Evolutionary conservation across 2,113 vertebrate species (phyloP), one percentile per base, ranked within the genome.

Genomic region (Barnardius zonarius): DNA sequence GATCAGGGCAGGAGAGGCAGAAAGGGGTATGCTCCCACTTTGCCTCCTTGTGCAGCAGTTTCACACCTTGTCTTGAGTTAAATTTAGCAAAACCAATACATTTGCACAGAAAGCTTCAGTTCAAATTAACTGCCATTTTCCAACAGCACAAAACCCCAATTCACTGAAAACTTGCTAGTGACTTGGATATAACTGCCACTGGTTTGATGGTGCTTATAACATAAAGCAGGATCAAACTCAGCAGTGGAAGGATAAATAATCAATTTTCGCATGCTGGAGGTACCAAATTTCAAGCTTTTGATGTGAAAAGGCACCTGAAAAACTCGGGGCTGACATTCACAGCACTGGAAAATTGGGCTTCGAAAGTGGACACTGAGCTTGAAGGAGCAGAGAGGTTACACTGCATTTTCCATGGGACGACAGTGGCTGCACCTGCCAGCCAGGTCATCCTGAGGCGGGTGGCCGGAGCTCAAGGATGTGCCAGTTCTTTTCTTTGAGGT

Each of bases 121-220:
- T 86, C 72, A 93, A 96, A 94, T 93, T 96, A 93, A 68, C 79
- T 96, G 88, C 80, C 68, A 81, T 93, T 94, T 96, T 83, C 88
- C 83, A 94, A 41, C 72, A 90, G 67, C 75, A 88, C 85, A 94
- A 94, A 86, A 30, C 51, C 63, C 30, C 80, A 86, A 78, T 92
- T 92, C 92, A 84, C 62, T 61, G 52, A 72, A 89, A 79, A 51
- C 70, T 79, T 90, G 44, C 67, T 68, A 48, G 82, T 73, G 82
- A n/a, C 52, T 85, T 61, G 54, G 20, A 59, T 49, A 30, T 23
- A 86, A 51, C 51, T 88, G 86, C 69, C 73, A 48, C 46, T 17
- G 57, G 55, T 82, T 92, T 89, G 92, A 81, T 75, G 91, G 94
- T 61, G 86, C 91, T 95, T 27, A 49, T 91, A 91, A 92, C 83